Base-by-base conservation (phyloP, 2,888 invertebrate genomes). In the Clivina fossor region DNA sequence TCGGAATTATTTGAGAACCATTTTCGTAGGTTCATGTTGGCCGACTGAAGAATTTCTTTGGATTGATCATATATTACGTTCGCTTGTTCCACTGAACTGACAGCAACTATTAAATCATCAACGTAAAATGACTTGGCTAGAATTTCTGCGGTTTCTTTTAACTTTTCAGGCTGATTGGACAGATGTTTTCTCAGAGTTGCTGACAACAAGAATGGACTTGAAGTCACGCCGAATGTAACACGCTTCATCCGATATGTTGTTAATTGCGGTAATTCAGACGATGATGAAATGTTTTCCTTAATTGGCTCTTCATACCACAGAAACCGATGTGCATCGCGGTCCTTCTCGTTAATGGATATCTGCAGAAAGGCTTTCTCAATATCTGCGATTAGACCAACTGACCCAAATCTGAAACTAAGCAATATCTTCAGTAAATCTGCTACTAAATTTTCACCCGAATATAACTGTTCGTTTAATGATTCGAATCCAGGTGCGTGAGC, bases 331-430 rank as follows among this genome's bases (percentile, higher is more conserved):
- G 44, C 60, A 30, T 64, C 58, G 30, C 66, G 38, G 40, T 69
- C 65, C 9, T 60, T 22, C 38, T 59, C 37, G 1, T 47, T 40
- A 3, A 66, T 30, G 8, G 40, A 28, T 24, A 68, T 64, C 59
- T 66, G 65, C n/a, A 64, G 60, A 56, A 69, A 68, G 1, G 67
- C 67, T 38, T 66, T 65, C 26, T 61, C 54, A 11, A 68, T 65
- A 50, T 66, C 66, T 3, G 65, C 58, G 1, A 61, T 57, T 13
- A 61, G 44, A 15, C 60, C 62, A 37, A 60, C 47, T 9, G 40
- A 24, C 5, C 40, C 41, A 13, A 49, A 40, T 37, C 60, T 22
- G 53, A 60, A 61, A 30, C 41, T 35, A 8, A 60, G 51, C 38
- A 61, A 28, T 18, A 62, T 28, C 4, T 33, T 53, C 4, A 58